Evolutionary conservation across 2,113 vertebrate species (phyloP).

Genomic region (Stictonetta naevosa): DNA sequence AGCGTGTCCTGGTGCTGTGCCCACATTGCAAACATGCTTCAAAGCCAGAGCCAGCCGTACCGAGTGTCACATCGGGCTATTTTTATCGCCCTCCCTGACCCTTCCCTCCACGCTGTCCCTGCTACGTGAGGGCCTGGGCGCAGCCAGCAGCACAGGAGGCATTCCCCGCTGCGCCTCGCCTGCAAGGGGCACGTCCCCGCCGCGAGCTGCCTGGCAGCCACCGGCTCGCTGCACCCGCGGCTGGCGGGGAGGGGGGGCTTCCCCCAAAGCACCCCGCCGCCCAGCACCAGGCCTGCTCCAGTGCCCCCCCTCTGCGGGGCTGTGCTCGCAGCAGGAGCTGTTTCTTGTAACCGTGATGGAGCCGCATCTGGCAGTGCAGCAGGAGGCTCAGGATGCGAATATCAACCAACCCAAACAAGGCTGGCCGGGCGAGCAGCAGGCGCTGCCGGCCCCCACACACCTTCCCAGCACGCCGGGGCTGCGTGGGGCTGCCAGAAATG

Average conservation of each 20-base stretch:
- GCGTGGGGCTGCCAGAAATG: not conserved
- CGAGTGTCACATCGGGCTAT: not conserved
- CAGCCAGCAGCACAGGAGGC: not conserved
- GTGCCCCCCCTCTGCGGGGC: not conserved
- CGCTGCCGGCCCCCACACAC: not conserved
- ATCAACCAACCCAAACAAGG: not conserved
- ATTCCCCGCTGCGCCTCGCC: not conserved
- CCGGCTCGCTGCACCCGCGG: not conserved
- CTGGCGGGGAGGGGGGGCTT: not conserved
- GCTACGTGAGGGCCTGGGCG: not conserved
- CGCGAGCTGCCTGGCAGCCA: not conserved
- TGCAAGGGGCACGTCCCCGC: fast-evolving
- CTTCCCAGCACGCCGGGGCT: not conserved
- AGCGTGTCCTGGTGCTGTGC: not conserved
- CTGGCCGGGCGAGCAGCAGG: not conserved
- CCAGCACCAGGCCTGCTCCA: not conserved
- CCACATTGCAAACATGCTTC: not conserved
- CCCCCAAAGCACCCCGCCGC: fast-evolving
- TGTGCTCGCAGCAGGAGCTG: not conserved
- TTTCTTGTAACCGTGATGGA: not conserved
- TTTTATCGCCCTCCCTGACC: not conserved
- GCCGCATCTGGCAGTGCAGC: not conserved
- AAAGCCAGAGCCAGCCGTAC: not conserved
- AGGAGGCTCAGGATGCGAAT: not conserved
- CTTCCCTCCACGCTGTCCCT: fast-evolving